Conservation (phyloP, 2,113 vertebrate genomes). For the western clawed frog (Xenopus tropicalis) region DNA sequence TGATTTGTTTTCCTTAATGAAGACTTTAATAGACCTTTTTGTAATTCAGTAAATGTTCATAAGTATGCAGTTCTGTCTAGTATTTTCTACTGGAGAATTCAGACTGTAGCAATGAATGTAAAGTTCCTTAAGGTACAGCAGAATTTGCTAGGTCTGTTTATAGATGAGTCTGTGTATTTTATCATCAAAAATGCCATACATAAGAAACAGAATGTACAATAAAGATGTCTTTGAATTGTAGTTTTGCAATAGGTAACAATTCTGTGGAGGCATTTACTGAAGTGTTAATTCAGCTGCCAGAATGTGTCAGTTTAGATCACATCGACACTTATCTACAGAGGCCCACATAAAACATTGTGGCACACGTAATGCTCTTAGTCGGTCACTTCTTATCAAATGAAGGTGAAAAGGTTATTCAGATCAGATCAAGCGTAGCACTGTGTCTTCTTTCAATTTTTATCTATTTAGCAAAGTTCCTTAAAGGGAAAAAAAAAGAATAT, state of each 20-base stretch:
- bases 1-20: too few relatives aligned
- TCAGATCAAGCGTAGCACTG: not conserved
- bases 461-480: slow-evolving; percentile 2
- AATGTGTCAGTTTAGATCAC: slow-evolving; percentile 18
- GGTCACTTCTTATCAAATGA: not conserved
- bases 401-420: not conserved
- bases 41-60: too few relatives aligned
- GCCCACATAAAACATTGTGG: slow-evolving; percentile 26
- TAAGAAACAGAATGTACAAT: not conserved
- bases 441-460: slow-evolving; percentile 2
- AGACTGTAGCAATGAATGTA: too few relatives aligned
- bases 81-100: too few relatives aligned
- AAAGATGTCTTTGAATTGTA: not conserved
- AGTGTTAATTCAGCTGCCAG: slow-evolving; percentile 21
- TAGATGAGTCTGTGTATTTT: too few relatives aligned
- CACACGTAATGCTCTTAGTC: slow-evolving; percentile 17
- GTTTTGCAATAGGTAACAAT: not conserved
- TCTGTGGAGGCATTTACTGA: slow-evolving; percentile 10
- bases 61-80: too few relatives aligned
- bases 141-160: too few relatives aligned
- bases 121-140: too few relatives aligned
- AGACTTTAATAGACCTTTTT: too few relatives aligned
- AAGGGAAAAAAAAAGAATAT: too few relatives aligned
- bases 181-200: too few relatives aligned
- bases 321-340: slow-evolving; percentile 16